Base-by-base conservation (phyloP, 2,113 vertebrate genomes). In the Baryphthengus martii region DNA sequence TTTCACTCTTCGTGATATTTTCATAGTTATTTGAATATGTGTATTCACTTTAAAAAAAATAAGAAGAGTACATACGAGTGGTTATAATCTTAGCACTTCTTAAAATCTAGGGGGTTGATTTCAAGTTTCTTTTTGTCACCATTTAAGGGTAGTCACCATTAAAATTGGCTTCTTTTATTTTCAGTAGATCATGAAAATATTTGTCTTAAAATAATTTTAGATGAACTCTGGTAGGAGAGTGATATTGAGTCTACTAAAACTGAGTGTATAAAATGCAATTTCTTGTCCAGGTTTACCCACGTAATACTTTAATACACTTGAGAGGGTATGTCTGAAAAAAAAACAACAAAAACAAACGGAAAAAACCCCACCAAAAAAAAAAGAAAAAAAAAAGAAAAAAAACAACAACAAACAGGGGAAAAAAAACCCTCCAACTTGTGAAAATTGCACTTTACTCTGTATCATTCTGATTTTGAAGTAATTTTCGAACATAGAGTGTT, bases 401-500 rank as follows among this genome's bases (percentile, higher is more conserved):
- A 35, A 35, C 28, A 15, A 50, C 28, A 24, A 14, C 4, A 20
- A 74, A 40, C 7, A 21, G 44, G 62, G n/a, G n/a, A n/a, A n/a
- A n/a, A n/a, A n/a, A 21, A 13, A 37, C 5, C 33, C 13, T 25
- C 20, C 87, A 40, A 5, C 23, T 58, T 85, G 13, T 79, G 77
- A 50, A 72, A 76, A 39, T 49, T 42, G 13, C 33, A n/a, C 9
- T 20, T 65, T 50, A 19, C 35, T 68, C 79, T 77, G 6, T 77
- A 13, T 59, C 1, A 29, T 65, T 66, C 50, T 33, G 21, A 39
- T 85, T 77, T 72, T 93, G 9, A 83, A 79, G 42, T 74, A 1
- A 28, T 61, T 88, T 0, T 0, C 25, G 16, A 59, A 40, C 12
- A 4, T 7, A 42, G 42, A n/a, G 42, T 71, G 42, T 82, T 19